phyloP scores from a whole-genome alignment of 2,113 vertebrate species.

The Lepidothrix coronata region DNA sequence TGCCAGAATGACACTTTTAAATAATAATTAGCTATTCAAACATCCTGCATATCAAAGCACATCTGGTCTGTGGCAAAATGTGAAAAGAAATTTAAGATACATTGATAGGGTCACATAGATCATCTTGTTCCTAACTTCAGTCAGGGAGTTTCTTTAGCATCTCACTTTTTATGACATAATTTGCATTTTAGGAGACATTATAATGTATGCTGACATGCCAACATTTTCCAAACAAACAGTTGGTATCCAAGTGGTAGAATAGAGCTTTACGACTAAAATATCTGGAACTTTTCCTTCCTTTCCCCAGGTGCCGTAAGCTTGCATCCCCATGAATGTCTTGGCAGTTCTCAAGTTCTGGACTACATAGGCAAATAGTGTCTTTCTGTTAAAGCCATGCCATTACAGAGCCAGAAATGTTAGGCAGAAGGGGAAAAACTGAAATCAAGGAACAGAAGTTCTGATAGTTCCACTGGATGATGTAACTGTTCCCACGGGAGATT shows the following conservation, averaged over 20 bases:
- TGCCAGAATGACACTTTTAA: slow-evolving; percentile 25
- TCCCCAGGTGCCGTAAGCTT: neutral
- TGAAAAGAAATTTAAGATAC: slow-evolving; percentile 40
- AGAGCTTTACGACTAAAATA: neutral
- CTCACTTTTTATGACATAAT: neutral
- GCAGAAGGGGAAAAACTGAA: neutral
- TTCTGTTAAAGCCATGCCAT: neutral
- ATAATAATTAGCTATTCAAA: slow-evolving; percentile 54
- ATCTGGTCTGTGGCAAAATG: slow-evolving; percentile 49
- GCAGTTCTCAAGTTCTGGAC: neutral
- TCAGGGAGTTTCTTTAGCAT: neutral
- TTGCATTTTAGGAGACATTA: neutral
- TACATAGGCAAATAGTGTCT: neutral
- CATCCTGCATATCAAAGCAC: slow-evolving; percentile 37
- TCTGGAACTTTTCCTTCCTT: neutral
- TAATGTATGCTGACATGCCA: neutral
- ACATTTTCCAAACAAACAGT: neutral
- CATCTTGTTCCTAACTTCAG: neutral
- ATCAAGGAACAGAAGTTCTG: neutral
- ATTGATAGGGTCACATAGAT: slow-evolving; percentile 26
- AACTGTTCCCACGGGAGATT: neutral
- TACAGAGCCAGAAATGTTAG: neutral
- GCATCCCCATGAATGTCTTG: neutral
- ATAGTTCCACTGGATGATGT: neutral
- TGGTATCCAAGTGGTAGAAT: neutral